A percentile compares a stretch with the other conserved stretches of the same genome.
phyloP scores from a whole-genome alignment of 1,140 invertebrate genomes.

The Drosophila santomea region DNA sequence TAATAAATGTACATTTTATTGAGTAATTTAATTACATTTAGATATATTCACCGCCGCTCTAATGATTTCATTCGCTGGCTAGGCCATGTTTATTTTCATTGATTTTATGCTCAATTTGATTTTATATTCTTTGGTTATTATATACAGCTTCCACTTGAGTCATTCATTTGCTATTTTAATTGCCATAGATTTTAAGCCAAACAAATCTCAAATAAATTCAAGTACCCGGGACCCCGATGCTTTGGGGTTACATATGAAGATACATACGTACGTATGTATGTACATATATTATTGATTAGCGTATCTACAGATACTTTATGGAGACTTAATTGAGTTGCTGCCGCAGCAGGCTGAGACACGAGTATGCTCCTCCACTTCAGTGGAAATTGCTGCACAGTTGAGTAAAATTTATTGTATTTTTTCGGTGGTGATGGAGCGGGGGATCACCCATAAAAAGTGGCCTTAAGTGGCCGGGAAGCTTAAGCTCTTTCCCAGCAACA shows the following conservation, averaged over 20 bases:
- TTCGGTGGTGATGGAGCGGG: constrained; percentile 5
- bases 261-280: constrained; percentile 3
- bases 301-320: constrained; percentile 78
- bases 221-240: constrained; percentile 24
- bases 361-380: constrained; percentile 47
- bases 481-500: constrained; percentile 37
- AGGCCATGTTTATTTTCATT: constrained; percentile 3
- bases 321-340: constrained; percentile 80
- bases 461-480: constrained; percentile 66
- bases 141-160: constrained; percentile 9
- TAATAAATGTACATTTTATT: neutral
- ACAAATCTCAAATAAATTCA: constrained; percentile 53
- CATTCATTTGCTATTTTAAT: constrained; percentile 40
- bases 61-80: neutral
- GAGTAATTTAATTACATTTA: neutral
- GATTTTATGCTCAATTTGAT: constrained; percentile 17
- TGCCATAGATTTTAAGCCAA: constrained; percentile 21
- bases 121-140: constrained; percentile 3
- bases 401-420: constrained; percentile 80
- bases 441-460: constrained; percentile 73
- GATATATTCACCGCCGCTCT: neutral
- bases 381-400: constrained; percentile 55
- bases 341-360: constrained; percentile 10
- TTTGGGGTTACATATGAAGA: constrained; percentile 25
- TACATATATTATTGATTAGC: constrained; percentile 72